Base-by-base conservation (phyloP, 2,888 invertebrate species). In the Pheosia tremula region DNA sequence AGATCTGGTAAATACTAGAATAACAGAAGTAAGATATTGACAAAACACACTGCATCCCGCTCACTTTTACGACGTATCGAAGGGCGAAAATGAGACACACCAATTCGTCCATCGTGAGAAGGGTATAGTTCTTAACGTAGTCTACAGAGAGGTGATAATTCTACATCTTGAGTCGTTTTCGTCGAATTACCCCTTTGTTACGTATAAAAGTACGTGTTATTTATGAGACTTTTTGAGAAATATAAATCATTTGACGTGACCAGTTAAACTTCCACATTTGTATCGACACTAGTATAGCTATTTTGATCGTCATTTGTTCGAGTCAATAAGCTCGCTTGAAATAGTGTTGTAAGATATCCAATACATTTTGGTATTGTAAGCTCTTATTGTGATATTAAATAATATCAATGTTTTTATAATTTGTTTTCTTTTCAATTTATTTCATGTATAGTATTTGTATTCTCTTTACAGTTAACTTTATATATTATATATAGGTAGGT, bases 321-420 rank as follows among this genome's bases (percentile, higher is more conserved):
- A 24, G 24, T 24, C 24, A 24, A 24, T 24, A 39, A 6, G 68
- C 64, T 69, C 63, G 71, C 69, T n/a, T 74, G 66, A 59, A 72
- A 62, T 76, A 68, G 67, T 63, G 50, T 61, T 66, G 68, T 75
- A 77, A 78, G 69, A 50, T 50, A 77, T 70, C 67, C 78, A 74
- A 75, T 79, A 82, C 79, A 78, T 80, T 83, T 77, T 79, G 72
- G 56, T 79, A 82, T 79, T 81, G 77, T 83, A 83, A 80, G 68
- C 77, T 69, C 81, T 78, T 82, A 81, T 84, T 87, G 88, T 87
- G 88, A 88, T 88, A 88, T 87, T 87, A 87, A 87, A 88, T 79
- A 83, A 86, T 87, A 83, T 86, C 83, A 78, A 75, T 75, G 73
- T 74, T 77, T 76, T 70, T 10, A 56, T 62, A 56, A 49, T 10